These are phyloP conservation scores for Tenthredo distinguenda DNA, from an alignment of 2,888 invertebrate species.

Conservation along the genomic window DNA sequence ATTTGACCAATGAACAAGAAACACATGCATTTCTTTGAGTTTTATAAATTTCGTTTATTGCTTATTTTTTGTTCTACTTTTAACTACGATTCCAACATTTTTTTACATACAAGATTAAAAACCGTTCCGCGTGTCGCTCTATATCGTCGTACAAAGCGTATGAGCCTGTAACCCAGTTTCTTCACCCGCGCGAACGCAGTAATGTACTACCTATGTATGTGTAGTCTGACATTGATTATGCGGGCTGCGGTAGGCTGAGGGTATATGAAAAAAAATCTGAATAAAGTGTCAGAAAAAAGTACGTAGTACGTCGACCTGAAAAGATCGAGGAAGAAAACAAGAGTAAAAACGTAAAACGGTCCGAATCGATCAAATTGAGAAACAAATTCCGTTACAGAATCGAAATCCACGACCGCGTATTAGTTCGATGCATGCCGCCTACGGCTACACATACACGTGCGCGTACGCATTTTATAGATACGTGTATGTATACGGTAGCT, in stretches of 20 bases:
- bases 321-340: neutral
- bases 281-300: neutral
- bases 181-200: neutral
- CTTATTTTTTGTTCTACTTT: too few species aligned
- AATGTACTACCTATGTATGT: neutral
- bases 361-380: neutral
- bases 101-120: too few species aligned
- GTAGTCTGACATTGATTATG: conserved; percentile 9
- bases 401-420: neutral
- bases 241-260: neutral
- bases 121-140: too few species aligned
- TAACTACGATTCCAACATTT: too few species aligned
- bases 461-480: neutral
- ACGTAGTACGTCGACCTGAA: too few species aligned
- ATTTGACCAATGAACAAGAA: too few species aligned
- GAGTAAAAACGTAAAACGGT: conserved; percentile 3
- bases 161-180: neutral
- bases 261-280: neutral
- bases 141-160: neutral
- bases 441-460: neutral
- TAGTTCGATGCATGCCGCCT: neutral
- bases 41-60: too few species aligned
- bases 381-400: neutral
- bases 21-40: too few species aligned
- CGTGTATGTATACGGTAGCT: neutral